Evolutionary conservation across 2,888 invertebrate species (phyloP).

Genomic region (Drosophila pseudotakahashii): DNA sequence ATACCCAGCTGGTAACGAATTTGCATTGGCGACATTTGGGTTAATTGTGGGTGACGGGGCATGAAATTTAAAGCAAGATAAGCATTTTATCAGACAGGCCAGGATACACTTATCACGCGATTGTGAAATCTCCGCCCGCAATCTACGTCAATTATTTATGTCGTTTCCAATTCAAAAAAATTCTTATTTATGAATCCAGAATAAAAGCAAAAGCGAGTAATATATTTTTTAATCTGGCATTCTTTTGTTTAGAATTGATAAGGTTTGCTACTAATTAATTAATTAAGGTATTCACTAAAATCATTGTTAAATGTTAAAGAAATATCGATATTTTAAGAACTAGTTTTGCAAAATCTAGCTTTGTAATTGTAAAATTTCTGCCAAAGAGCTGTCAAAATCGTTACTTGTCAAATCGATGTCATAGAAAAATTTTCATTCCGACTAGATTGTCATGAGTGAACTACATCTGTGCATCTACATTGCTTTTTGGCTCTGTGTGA

Average conservation of each 20-base stretch:
- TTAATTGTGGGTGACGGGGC: conserved; percentile 49
- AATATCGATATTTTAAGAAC: too few species aligned
- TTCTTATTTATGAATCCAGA: conserved; percentile 23
- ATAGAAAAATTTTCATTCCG: neutral
- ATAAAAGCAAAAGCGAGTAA: conserved; percentile 47
- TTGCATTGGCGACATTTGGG: conserved; percentile 41
- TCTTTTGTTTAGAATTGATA: conserved; percentile 35
- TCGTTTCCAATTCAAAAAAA: conserved; percentile 18
- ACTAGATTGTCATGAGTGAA: neutral
- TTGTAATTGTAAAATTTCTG: neutral
- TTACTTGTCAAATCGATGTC: neutral
- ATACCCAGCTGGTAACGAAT: conserved; percentile 21
- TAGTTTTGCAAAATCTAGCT: too few species aligned
- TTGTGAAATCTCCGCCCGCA: conserved; percentile 19
- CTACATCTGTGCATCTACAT: neutral
- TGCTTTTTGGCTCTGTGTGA: neutral
- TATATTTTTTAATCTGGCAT: conserved; percentile 16
- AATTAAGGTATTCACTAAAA: neutral
- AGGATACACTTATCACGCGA: conserved; percentile 18
- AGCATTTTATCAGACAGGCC: conserved; percentile 14
- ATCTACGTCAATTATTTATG: conserved; percentile 18
- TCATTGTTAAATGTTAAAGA: too few species aligned
- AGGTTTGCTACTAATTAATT: conserved; percentile 7
- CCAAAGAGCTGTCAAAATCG: neutral
- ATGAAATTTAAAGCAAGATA: conserved; percentile 37